Evolutionary conservation across 2,888 invertebrate genomes (phyloP).

Genomic region (Phlogophora meticulosa): DNA sequence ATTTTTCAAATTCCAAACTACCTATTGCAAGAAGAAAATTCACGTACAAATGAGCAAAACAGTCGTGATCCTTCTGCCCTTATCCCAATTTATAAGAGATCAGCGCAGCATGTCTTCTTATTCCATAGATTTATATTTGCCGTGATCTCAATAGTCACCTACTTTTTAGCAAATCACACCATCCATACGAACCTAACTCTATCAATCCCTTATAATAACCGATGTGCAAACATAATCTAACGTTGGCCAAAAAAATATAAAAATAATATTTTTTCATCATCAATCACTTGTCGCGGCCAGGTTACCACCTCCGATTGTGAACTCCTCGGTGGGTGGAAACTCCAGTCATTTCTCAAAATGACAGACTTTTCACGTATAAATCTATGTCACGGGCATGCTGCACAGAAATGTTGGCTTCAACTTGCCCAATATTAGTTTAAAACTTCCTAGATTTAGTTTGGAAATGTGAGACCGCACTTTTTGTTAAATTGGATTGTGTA

Average conservation of each 20-base stretch:
- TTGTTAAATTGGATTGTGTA: slow-evolving; percentile 44
- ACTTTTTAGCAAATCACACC: too few relatives aligned
- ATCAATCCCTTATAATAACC: slow-evolving; percentile 14
- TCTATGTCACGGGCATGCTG: slow-evolving; percentile 75
- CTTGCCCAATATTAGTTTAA: slow-evolving; percentile 63
- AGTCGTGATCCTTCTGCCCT: too few relatives aligned
- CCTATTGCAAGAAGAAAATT: too few relatives aligned
- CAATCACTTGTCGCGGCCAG: slow-evolving; percentile 75
- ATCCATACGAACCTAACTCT: too few relatives aligned
- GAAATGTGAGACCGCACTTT: slow-evolving; percentile 55
- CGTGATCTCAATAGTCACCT: too few relatives aligned
- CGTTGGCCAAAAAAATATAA: slow-evolving; percentile 39
- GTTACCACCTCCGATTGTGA: slow-evolving; percentile 75
- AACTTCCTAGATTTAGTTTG: slow-evolving; percentile 62
- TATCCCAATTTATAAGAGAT: too few relatives aligned
- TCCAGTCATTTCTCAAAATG: slow-evolving; percentile 83
- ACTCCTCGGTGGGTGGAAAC: slow-evolving; percentile 75
- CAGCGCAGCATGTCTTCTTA: too few relatives aligned
- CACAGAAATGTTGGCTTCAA: slow-evolving; percentile 59
- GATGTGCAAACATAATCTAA: slow-evolving; percentile 31
- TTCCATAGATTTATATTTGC: too few relatives aligned
- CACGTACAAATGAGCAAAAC: too few relatives aligned
- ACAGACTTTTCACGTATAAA: slow-evolving; percentile 79
- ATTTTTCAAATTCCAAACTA: too few relatives aligned
- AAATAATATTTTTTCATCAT: slow-evolving; percentile 67